Percentiles rank a stretch among this genome's conserved stretches.
Conservation (phyloP, 2,888 invertebrate genomes). For the Ametastegia equiseti region DNA sequence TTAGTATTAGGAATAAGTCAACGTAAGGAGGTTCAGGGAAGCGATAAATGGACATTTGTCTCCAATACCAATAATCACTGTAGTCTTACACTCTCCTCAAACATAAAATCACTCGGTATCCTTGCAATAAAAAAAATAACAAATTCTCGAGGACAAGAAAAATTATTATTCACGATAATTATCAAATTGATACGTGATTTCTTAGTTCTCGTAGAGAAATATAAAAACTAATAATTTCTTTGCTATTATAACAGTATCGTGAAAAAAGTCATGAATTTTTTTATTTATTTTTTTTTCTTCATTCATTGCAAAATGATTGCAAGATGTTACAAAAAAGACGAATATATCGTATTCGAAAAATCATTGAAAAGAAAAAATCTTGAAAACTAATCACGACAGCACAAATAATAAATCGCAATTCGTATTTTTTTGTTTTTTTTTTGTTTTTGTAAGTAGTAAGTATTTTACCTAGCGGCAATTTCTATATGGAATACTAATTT, state of each 20-base stretch:
- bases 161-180: too few relatives aligned
- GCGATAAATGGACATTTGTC: slow-evolving; percentile 53
- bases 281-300: not conserved
- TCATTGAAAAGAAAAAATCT: not conserved
- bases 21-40: slow-evolving; percentile 71
- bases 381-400: slow-evolving; percentile 31
- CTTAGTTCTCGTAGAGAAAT: not conserved
- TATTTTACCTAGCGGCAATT: slow-evolving; percentile 64
- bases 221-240: not conserved
- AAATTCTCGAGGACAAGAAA: too few relatives aligned
- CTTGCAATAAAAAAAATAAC: not conserved
- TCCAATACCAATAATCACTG: not conserved
- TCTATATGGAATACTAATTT: slow-evolving; percentile 73
- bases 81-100: not conserved
- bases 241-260: not conserved
- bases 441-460: too few relatives aligned
- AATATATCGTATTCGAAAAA: not conserved
- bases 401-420: slow-evolving; percentile 15
- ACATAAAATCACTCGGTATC: not conserved
- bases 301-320: too few relatives aligned
- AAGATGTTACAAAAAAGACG: not conserved
- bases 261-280: not conserved
- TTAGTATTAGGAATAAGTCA: slow-evolving; percentile 57
- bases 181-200: too few relatives aligned
- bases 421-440: too few relatives aligned